Evolutionary conservation across 2,888 invertebrate genomes (phyloP), one percentile per base, ranked within the genome.

Genomic region (Nowickia ferox): DNA sequence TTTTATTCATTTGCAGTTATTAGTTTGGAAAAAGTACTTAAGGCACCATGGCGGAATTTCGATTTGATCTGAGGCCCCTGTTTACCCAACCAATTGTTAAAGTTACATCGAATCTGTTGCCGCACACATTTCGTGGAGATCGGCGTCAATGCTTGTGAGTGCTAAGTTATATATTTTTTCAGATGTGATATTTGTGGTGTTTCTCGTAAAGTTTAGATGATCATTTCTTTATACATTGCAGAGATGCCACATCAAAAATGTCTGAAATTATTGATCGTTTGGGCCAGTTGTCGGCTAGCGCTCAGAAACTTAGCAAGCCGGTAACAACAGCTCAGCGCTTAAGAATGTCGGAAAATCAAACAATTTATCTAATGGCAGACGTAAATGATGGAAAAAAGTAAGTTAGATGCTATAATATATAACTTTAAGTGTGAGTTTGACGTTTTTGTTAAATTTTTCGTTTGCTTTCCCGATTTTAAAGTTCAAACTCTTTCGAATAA

Each of bases 321-420:
- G 96, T 97, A 88, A 97, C 97, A 30, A 95, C 95, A 0, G 94
- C 96, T 0, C 94, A 95, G 22, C 95, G 95, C 89, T 92, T 97
- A 55, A 89, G 95, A 91, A 94, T 94, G 91, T 93, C 94, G 87
- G 94, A 93, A 72, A 92, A 92, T 84, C 93, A 93, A 89, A 91
- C 89, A 55, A 90, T 93, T 53, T 93, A 93, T 89, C 87, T 93
- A 68, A 87, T 93, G 77, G 92, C 91, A 5, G 93, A 93, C 88
- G 87, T 87, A 10, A 88, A 90, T 51, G 94, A 93, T 76, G 94
- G 94, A 65, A 94, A 94, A 86, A 93, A 94, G 96, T 96, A 93
- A 94, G 94, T 93, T 19, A 44, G 22, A 53, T 6, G 30, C 30
- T 30, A 30, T 6, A 30, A 30, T 30, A 17, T 53, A 13, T 46